Evolutionary conservation across 92 coral and sea anemone species (phyloP).

Genomic region (Epizoanthus ramosus): DNA sequence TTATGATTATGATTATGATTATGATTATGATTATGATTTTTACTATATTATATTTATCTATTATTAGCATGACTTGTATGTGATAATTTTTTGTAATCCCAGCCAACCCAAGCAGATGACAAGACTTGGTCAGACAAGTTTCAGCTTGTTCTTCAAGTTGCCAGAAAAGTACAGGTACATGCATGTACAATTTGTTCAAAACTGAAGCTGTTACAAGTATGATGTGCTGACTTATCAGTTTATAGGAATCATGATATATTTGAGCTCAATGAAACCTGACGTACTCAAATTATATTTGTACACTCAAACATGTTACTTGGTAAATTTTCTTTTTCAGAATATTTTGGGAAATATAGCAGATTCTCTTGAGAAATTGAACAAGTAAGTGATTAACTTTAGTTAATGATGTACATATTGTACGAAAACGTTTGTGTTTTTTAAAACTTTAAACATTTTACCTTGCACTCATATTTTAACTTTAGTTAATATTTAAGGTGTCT

Average conservation of each 20-base stretch:
- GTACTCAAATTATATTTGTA: not conserved
- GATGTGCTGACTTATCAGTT: not conserved
- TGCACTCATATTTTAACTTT: too few relatives aligned
- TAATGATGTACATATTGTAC: too few relatives aligned
- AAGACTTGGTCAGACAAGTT: constrained; percentile 98
- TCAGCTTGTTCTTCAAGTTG: constrained; percentile 97
- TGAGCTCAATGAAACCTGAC: not conserved
- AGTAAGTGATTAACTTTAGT: too few relatives aligned
- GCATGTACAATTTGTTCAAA: not conserved
- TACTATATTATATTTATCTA: too few relatives aligned
- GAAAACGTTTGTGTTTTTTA: too few relatives aligned
- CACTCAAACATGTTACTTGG: not conserved
- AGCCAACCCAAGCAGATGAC: constrained; percentile 62
- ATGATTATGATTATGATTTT: too few relatives aligned
- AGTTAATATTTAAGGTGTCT: too few relatives aligned
- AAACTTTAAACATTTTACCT: too few relatives aligned
- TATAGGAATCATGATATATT: not conserved
- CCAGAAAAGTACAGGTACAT: constrained; percentile 88
- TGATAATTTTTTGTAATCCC: not conserved
- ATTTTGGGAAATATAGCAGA: constrained; percentile 80
- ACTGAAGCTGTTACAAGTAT: too few relatives aligned
- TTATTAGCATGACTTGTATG: too few relatives aligned
- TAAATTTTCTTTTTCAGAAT: constrained; percentile 50
- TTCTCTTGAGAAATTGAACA: constrained; percentile 83
- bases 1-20: too few relatives aligned